Evolutionary conservation across 64 coral and sea anemone species (phyloP), one percentile per base, ranked within the genome.

Genomic region (Dendronephthya gigantea): DNA sequence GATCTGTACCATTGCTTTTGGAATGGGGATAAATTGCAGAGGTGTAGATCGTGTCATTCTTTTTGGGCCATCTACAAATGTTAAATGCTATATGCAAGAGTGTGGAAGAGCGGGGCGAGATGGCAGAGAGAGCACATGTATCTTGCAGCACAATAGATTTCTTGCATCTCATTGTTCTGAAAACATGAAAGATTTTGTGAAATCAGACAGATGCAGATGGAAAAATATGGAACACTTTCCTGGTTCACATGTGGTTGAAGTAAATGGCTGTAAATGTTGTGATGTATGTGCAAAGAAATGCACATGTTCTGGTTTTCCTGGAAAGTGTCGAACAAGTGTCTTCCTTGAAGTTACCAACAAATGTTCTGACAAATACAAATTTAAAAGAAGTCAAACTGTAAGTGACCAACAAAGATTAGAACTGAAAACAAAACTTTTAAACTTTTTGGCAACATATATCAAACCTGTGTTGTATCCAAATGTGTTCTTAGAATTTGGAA

Each of bases 201-300:
- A 66, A 6, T n/a, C 58, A 66, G 5, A 3, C 6, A 6, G 4
- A 5, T 66, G 58, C 22, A 3, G 58, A 66, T 17, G 58, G 4
- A 5, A 66, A 17, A 4, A 7, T 30, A 3, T 66, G 5, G 6
- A 66, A 17, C 58, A 66, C 22, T 66, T 66, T 15, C 6, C 3
- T 66, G 14, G 4, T 30, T 15, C 2, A 6, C 3, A 5, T 6
- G 58, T 6, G 14, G 22, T 65, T 65, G 43, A 55, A 32, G 41
- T 37, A 4, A 37, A 83, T 23, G 37, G 35, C 0, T 79, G 89
- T 29, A 43, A 43, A 28, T 93, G 87, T 69, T 93, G 91, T 84
- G 87, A 92, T 50, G 86, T 68, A 39, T 93, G 76, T 89, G 56
- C 83, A 1, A 41, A 70, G 32, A 47, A 13, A 0, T 92, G 91